Evolutionary conservation across 2,113 vertebrate species (phyloP).

Genomic region (Porphyrio hochstetteri): DNA sequence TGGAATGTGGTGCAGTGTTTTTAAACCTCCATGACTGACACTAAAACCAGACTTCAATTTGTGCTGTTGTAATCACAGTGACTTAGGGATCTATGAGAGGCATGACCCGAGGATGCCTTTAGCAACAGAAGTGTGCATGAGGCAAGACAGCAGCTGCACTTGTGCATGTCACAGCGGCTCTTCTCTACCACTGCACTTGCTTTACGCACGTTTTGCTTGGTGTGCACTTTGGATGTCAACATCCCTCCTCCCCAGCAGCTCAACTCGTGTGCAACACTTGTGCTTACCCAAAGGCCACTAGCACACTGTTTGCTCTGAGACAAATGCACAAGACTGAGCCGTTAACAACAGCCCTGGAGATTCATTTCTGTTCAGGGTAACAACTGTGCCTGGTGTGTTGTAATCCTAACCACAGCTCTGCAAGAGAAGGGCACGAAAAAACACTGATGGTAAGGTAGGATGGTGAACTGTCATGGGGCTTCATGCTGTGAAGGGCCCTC

Average conservation of each 20-base stretch:
- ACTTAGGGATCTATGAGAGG: not conserved
- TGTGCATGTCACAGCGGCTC: not conserved
- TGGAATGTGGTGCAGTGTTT: not conserved
- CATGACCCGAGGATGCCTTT: not conserved
- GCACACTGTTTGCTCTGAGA: not conserved
- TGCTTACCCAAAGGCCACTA: not conserved
- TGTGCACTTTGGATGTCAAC: not conserved
- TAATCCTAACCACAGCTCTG: not conserved
- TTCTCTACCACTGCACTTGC: not conserved
- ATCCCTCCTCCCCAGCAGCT: not conserved
- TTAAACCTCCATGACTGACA: not conserved
- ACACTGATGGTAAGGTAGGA: not conserved
- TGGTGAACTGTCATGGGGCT: not conserved
- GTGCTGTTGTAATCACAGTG: not conserved
- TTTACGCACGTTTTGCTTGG: not conserved
- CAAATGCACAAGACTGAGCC: not conserved
- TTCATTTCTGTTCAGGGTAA: not conserved
- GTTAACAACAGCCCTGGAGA: not conserved
- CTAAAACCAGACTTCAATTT: not conserved
- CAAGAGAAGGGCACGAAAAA: not conserved
- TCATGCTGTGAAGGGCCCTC: not conserved
- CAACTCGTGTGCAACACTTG: rapidly evolving
- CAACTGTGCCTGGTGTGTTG: not conserved
- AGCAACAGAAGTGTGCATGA: not conserved
- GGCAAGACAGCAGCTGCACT: not conserved